Percentiles rank a stretch among this genome's conserved stretches.
These are phyloP conservation scores for Ganaspis brasiliensis DNA, from an alignment of 2,888 invertebrate genomes.

Conservation along the genomic window DNA sequence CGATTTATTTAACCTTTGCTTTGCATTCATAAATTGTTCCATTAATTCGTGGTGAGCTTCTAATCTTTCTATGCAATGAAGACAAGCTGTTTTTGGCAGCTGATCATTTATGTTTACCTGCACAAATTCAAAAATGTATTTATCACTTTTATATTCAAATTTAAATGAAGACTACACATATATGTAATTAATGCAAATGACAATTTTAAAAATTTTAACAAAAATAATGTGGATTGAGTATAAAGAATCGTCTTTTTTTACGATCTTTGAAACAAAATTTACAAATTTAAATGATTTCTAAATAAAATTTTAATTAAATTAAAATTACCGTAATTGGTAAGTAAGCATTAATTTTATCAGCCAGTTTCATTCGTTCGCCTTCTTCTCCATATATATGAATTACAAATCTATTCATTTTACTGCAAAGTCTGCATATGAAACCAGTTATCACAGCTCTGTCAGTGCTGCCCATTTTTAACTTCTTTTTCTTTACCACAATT, in stretches of 20 bases:
- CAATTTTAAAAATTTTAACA: too few relatives aligned
- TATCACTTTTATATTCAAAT: not conserved
- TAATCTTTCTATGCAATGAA: constrained; percentile 82
- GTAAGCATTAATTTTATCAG: constrained; percentile 91
- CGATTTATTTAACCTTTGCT: constrained; percentile 73
- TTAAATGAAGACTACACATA: too few relatives aligned
- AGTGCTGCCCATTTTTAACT: constrained; percentile 88
- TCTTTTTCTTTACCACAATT: constrained; percentile 28
- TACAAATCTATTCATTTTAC: constrained; percentile 92
- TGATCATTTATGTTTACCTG: constrained; percentile 81
- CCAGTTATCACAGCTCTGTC: constrained; percentile 91
- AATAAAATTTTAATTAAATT: too few relatives aligned
- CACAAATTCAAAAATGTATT: constrained; percentile 49
- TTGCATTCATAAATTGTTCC: constrained; percentile 80
- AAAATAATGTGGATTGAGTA: too few relatives aligned
- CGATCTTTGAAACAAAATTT: too few relatives aligned
- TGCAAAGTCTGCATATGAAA: constrained; percentile 92
- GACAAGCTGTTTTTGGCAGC: constrained; percentile 82
- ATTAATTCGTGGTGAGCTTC: constrained; percentile 82
- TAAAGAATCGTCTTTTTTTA: too few relatives aligned
- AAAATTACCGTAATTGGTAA: constrained; percentile 88
- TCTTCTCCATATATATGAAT: constrained; percentile 92
- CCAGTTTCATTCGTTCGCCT: constrained; percentile 88
- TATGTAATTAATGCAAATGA: too few relatives aligned
- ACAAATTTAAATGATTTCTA: too few relatives aligned